Evolutionary conservation across 2,888 invertebrate genomes (phyloP), one percentile per base, ranked within the genome.

Genomic region (Chrysolina americana): DNA sequence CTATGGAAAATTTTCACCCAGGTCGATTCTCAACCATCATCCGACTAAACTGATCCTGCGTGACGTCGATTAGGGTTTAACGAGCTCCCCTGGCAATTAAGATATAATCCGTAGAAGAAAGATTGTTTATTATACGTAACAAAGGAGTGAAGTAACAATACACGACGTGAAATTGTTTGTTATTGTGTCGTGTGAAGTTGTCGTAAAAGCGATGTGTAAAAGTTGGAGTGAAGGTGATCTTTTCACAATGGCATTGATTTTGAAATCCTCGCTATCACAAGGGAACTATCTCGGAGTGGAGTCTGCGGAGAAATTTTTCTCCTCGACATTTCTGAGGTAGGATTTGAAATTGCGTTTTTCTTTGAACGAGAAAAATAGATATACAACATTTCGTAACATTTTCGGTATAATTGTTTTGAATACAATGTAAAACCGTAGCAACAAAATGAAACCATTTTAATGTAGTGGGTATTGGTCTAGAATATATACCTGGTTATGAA

Each of bases 221-320:
- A 68, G 69, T 44, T 56, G 9, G 17, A 76, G 76, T 76, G 76
- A 76, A 76, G 76, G 76, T 70, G 73, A 59, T 73, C 36, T 17
- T 71, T 63, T 64, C 73, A 77, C 77, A 77, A 77, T 77, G 68
- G 73, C 73, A 65, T 70, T 75, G 68, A 53, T 68, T 68, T 68
- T 21, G 68, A 50, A 68, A 68, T 53, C 41, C n/a, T 9, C 23
- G 4, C 28, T 36, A 59, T 23, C 36, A 59, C 59, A 8, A 28
- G 15, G 23, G 59, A 59, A 59, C 28, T 28, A 59, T 59, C n/a
- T 53, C 5, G 21, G 48, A 56, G 21, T 21, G 2, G 56, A 56
- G 23, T 19, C 1, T 56, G 36, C 36, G 36, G 36, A 36, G 36
- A 36, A 36, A 36, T 36, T 3, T 36, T 36, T 36, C 36, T 36